Evolutionary conservation across 2,113 vertebrate genomes (phyloP), one percentile per base, ranked within the genome.

Genomic region (Lepisosteus oculatus): DNA sequence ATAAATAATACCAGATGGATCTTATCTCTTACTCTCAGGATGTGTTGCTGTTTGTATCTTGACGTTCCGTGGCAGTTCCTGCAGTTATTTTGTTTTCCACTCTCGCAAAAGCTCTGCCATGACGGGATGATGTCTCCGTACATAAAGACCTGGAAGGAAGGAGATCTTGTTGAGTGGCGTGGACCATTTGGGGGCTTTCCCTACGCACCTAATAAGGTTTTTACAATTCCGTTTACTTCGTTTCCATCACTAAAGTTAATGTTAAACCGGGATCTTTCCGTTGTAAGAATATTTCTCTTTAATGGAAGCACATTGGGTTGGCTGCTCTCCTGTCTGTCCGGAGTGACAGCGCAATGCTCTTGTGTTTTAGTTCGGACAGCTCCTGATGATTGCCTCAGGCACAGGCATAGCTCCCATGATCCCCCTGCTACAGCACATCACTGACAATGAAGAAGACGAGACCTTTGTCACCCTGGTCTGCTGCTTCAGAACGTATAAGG

Each of bases 391-490:
- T 80, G 89, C 87, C 0, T 86, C 91, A 0, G 93, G 93, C 59
- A 94, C 93, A 0, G 93, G 93, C 68, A 83, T 93, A 2, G 88
- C 93, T 42, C 92, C 93, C 3, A 92, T 94, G 91, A 83, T 93
- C 72, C 84, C 93, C 61, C 85, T 94, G 68, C 82, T 94, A 0
- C 86, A 77, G 51, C 89, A 85, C 74, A 87, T 94, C 83, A 89
- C 88, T 3, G 89, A 83, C 62, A 84, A 92, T 3, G 91, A 87
- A 42, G 88, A 91, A 0, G 92, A 93, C 1, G 91, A 94, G 84
- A 93, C 92, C 41, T 94, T 92, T 61, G 80, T 93, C 59, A 93
- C 90, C 15, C 80, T 94, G 65, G 88, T 93, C 0, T 42, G 87
- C 80, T 94, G 93, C 82, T 93, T 91, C 79, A 73, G 74, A 72